These are phyloP conservation scores for Promerops cafer DNA, from an alignment of 2,113 vertebrate genomes.

Conservation along the genomic window DNA sequence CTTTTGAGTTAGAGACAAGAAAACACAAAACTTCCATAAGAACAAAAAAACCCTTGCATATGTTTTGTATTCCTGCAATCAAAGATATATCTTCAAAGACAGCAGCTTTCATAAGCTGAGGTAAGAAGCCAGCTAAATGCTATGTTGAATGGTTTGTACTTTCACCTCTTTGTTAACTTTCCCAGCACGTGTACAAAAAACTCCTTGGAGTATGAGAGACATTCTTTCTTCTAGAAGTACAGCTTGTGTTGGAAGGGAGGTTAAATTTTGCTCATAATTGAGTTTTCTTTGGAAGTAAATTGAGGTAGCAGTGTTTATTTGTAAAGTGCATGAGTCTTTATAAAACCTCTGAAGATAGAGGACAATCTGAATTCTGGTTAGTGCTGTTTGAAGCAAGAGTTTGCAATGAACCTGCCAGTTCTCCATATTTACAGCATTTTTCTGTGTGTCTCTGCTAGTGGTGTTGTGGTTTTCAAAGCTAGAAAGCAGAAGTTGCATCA, in stretches of 20 bases:
- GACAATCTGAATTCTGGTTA: background rate
- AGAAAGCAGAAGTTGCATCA: background rate
- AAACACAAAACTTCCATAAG: background rate
- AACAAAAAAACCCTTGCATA: background rate
- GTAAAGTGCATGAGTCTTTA: background rate
- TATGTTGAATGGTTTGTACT: background rate
- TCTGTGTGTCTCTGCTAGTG: background rate
- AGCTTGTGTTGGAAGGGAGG: background rate
- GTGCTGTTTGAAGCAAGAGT: background rate
- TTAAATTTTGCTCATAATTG: background rate
- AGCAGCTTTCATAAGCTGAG: background rate
- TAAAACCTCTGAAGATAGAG: background rate
- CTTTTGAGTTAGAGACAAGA: background rate
- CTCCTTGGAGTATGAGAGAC: background rate
- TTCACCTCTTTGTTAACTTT: background rate
- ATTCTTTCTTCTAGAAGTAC: background rate
- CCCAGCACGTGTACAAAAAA: background rate
- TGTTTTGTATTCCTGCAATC: background rate
- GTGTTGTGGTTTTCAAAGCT: background rate
- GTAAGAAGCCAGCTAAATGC: background rate
- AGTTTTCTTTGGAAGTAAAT: background rate
- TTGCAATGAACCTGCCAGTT: background rate
- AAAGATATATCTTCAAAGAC: background rate
- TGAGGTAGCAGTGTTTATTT: constrained; percentile 1
- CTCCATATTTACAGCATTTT: background rate